phyloP scores from a whole-genome alignment of 2,113 vertebrate species.

The Trematocara marginatum region DNA sequence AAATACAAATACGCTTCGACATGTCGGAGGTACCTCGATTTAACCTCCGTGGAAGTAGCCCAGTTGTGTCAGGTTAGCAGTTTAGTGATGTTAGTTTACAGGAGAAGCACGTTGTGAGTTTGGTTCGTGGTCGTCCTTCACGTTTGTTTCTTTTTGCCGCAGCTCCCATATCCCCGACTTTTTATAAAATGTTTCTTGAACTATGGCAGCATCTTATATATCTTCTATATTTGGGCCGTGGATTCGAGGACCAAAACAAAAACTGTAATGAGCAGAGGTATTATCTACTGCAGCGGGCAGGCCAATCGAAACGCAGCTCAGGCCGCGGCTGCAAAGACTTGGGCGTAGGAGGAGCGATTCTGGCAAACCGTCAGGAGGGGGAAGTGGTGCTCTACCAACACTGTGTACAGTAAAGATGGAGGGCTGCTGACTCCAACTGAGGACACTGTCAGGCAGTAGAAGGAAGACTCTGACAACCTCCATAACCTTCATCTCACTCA shows the following conservation, averaged over 20 bases:
- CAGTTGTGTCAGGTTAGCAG: not conserved
- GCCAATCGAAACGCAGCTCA: not conserved
- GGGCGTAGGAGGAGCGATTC: not conserved
- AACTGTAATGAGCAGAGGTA: accelerated
- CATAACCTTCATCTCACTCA: accelerated
- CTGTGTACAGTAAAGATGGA: not conserved
- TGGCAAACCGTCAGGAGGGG: accelerated
- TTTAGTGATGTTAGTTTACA: not conserved
- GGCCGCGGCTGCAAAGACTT: accelerated
- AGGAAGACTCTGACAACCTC: not conserved
- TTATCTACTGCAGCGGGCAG: not conserved
- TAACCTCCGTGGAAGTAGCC: not conserved
- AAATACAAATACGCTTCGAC: accelerated
- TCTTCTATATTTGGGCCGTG: accelerated
- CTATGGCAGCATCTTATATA: not conserved
- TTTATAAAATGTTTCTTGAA: not conserved
- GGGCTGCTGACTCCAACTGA: accelerated
- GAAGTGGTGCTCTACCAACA: not conserved
- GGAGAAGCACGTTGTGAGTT: accelerated
- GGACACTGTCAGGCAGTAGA: not conserved
- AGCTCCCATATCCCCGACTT: not conserved
- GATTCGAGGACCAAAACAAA: not conserved
- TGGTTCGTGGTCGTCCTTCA: not conserved
- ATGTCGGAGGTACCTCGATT: accelerated
- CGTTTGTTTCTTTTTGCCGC: not conserved